These are phyloP conservation scores for Semaprochilodus insignis DNA, from an alignment of 2,797 vertebrate species.

Conservation along the genomic window DNA sequence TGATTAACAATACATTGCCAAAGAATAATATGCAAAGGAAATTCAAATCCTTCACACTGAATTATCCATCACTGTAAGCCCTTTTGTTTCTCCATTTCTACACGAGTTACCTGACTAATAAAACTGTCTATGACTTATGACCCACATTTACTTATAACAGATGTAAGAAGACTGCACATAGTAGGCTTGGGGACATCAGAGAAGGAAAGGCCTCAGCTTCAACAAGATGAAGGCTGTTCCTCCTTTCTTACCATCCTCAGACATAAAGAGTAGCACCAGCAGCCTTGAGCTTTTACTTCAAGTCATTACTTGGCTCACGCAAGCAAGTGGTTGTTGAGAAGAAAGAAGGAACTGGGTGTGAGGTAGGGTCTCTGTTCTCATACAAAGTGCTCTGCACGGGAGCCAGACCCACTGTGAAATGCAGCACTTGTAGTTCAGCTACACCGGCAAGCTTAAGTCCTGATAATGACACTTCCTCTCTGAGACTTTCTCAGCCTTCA, in stretches of 20 bases:
- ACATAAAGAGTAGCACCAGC: background rate
- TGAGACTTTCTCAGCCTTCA: constrained; percentile 10
- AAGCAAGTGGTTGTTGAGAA: background rate
- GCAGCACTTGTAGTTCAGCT: background rate
- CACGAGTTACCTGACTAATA: background rate
- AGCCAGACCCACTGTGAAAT: background rate
- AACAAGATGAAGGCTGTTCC: constrained; percentile 19
- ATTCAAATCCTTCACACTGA: background rate
- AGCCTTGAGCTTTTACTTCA: constrained; percentile 4
- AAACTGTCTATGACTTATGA: background rate
- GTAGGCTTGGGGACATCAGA: background rate
- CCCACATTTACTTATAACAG: background rate
- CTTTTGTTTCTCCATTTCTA: background rate
- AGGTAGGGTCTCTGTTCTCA: background rate
- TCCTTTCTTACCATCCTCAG: constrained; percentile 3
- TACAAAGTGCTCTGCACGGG: background rate
- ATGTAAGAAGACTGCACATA: background rate
- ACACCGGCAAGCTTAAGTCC: background rate
- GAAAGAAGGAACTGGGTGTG: background rate
- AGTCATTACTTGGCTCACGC: constrained; percentile 11
- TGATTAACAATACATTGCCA: background rate
- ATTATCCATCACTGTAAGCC: background rate
- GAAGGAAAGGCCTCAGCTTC: constrained; percentile 11
- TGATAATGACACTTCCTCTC: constrained; percentile 1
- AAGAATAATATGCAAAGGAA: background rate